Base-by-base conservation (phyloP, 2,888 invertebrate species). In the Tetranychus truncatus region DNA sequence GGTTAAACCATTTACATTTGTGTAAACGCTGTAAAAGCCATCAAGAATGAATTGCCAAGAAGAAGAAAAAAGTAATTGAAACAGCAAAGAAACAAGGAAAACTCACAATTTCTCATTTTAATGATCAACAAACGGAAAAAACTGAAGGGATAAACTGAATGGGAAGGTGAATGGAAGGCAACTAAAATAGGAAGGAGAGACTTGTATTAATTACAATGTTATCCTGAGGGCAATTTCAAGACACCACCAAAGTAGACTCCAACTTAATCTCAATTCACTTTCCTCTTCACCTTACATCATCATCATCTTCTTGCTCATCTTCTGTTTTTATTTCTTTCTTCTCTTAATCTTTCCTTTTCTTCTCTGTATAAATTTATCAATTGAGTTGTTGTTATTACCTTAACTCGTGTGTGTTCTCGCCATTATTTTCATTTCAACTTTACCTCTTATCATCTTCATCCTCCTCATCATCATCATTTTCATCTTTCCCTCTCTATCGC, bases 181-280 rank as follows among this genome's bases (percentile, higher is more conserved):
- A 55, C 9, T 15, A 6, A 55, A 55, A 55, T 9, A 15, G 55
- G 15, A 55, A 15, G 55, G 15, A 15, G 55, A 15, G 15, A 55
- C 55, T 55, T 55, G 55, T 55, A 55, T 55, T 55, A 55, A 55
- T 55, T 55, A 55, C 55, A 55, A 55, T 55, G 55, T 55, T 55
- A 55, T 15, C 55, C 55, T 55, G 15, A 55, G 55, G 55, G 55
- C 55, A 55, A 5, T 55, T 15, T 15, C 1, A 55, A 55, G 55
- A 55, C 55, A 55, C 55, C 55, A 55, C 55, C 55, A 55, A 55
- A 55, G 55, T 55, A 55, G 55, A 55, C 55, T 55, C 55, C 15
- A 9, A 15, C 55, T 55, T 15, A 15, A 15, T 55, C 55, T 55
- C 55, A 15, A 9, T 55, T 55, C 55, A 34, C 55, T 55, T 55